These are phyloP conservation scores for Toxotes chatareus DNA, from an alignment of 2,113 vertebrate species.

Conservation along the genomic window DNA sequence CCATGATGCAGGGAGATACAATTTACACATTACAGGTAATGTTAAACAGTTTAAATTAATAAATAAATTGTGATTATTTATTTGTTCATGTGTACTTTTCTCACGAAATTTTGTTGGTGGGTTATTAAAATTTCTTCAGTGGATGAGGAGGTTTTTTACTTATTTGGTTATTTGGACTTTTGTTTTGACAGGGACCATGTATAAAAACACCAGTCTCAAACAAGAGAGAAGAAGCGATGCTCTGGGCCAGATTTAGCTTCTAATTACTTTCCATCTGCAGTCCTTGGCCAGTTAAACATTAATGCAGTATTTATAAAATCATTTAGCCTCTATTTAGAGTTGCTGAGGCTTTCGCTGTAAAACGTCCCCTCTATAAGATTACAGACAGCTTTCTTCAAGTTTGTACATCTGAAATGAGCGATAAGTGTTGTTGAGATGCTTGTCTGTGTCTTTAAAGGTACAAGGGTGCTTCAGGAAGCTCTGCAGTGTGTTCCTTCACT, in stretches of 20 bases:
- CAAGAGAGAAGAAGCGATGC: neutral
- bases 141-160: neutral
- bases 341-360: neutral
- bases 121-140: neutral
- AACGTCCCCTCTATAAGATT: neutral
- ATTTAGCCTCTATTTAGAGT: neutral
- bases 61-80: neutral
- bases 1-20: neutral
- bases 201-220: neutral
- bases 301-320: neutral
- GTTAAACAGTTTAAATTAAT: neutral
- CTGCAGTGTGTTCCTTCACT: slow-evolving; percentile 93
- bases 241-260: neutral
- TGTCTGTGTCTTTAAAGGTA: slow-evolving; percentile 82
- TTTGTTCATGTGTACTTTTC: neutral
- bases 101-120: neutral
- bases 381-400: neutral
- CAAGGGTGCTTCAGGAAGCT: slow-evolving; percentile 89
- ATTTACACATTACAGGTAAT: neutral
- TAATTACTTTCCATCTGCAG: neutral
- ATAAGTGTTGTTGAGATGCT: neutral
- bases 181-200: neutral
- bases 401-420: neutral
- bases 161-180: neutral
- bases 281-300: neutral